Conservation (phyloP, 1,140 invertebrate species). For the Maniola jurtina region DNA sequence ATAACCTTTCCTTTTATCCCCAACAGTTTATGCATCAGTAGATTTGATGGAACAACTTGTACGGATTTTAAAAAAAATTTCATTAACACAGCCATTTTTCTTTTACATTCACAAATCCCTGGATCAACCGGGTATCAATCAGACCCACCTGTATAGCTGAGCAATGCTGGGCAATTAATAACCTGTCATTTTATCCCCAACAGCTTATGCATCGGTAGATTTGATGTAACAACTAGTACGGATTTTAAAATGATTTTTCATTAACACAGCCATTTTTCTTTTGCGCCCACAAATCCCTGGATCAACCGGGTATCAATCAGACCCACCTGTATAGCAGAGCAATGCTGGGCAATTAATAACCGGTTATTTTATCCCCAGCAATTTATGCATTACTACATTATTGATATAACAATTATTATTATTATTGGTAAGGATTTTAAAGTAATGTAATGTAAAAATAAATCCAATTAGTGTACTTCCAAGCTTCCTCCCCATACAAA, state of each 20-base stretch:
- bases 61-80: neutral
- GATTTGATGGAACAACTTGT: neutral
- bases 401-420: neutral
- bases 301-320: slow-evolving; percentile 31
- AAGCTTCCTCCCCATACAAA: no score
- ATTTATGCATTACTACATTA: neutral
- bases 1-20: slow-evolving; percentile 17
- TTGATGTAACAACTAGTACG: neutral
- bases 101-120: slow-evolving; percentile 23
- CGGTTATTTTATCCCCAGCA: neutral
- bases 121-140: slow-evolving; percentile 31
- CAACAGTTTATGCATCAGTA: slow-evolving; percentile 15
- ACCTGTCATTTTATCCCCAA: neutral
- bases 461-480: no score
- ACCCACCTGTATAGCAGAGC: slow-evolving; percentile 16
- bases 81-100: slow-evolving; percentile 15
- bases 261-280: slow-evolving; percentile 19
- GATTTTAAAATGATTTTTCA: neutral
- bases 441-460: no score
- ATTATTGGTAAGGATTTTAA: no score
- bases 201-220: neutral
- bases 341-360: neutral
- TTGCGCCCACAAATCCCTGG: slow-evolving; percentile 22
- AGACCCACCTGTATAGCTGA: slow-evolving; percentile 19
- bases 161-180: neutral